Conservation (phyloP, 2,888 invertebrate genomes). For the Drosophila crucigera region DNA sequence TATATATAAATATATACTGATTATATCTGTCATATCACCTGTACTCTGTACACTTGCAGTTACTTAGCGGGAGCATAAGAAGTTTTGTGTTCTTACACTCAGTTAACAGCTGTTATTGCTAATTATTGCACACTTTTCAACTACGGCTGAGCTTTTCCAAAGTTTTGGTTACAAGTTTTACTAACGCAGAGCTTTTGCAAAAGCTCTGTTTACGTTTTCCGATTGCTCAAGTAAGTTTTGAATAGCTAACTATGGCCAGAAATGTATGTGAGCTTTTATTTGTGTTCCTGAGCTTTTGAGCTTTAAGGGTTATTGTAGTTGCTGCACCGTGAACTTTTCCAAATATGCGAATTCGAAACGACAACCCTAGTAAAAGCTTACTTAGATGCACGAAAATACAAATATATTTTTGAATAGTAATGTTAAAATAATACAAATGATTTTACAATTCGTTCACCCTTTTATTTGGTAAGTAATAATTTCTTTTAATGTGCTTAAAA, state of each 20-base stretch:
- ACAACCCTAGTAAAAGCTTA: constrained; percentile 1
- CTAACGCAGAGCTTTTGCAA: background rate
- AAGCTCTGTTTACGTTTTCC: background rate
- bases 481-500: background rate
- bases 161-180: background rate
- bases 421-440: background rate
- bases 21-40: background rate
- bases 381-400: too few species aligned
- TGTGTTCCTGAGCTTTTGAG: background rate
- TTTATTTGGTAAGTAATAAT: background rate
- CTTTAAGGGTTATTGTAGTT: background rate
- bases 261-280: background rate
- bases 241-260: background rate
- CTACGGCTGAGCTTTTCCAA: background rate
- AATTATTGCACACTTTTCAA: too few species aligned
- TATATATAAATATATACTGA: too few species aligned
- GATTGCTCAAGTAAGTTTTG: background rate
- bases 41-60: background rate
- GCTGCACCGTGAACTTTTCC: background rate
- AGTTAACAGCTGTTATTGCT: background rate
- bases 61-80: constrained; percentile 5
- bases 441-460: background rate
- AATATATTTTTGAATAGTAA: background rate
- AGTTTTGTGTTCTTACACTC: background rate
- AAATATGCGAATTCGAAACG: background rate